Conservation (phyloP, 2,113 vertebrate genomes). For the Cyanoderma ruficeps region DNA sequence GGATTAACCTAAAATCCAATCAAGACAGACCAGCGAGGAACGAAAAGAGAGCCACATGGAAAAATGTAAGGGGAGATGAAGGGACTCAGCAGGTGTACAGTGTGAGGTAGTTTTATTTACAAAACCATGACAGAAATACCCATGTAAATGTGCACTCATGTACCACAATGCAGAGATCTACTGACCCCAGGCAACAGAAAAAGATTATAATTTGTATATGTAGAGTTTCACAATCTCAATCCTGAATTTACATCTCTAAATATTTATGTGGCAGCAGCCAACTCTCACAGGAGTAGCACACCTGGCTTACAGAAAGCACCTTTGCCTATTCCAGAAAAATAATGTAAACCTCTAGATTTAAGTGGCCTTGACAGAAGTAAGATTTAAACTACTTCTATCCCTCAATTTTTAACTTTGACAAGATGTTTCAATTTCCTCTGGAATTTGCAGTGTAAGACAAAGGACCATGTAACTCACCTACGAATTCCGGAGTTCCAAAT, state of each 20-base stretch:
- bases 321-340: neutral
- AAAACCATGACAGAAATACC: neutral
- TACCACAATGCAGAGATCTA: neutral
- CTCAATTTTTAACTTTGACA: neutral
- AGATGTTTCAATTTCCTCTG: neutral
- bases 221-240: neutral
- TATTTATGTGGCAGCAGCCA: neutral
- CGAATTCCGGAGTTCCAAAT: conserved; percentile 97
- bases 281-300: neutral
- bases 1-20: neutral
- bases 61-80: neutral
- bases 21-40: neutral
- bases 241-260: neutral
- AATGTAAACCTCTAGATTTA: neutral
- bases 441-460: neutral
- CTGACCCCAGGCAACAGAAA: neutral
- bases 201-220: neutral
- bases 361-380: neutral
- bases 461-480: conserved; percentile 79
- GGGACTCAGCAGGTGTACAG: neutral
- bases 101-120: neutral
- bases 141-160: rapidly evolving
- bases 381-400: neutral
- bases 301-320: neutral
- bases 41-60: neutral